Percentiles rank a stretch among this genome's conserved stretches.
These are phyloP conservation scores for Perccottus glenii DNA, from an alignment of 2,113 vertebrate genomes.

Conservation along the genomic window DNA sequence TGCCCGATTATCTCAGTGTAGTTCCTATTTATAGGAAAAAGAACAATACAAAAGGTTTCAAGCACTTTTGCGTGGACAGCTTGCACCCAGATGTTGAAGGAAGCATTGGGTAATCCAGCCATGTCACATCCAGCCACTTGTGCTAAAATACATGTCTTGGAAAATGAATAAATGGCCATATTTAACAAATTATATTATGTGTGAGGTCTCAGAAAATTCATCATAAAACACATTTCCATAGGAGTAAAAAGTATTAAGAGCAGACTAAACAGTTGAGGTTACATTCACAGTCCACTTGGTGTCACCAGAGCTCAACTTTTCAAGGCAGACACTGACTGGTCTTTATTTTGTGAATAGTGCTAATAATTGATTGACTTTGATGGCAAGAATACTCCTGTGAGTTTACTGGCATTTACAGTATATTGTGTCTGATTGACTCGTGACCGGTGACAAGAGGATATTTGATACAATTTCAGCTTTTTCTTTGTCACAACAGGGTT, in stretches of 20 bases:
- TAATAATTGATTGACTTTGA: not conserved
- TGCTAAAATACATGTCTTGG: slow-evolving; percentile 22
- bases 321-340: not conserved
- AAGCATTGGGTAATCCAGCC: slow-evolving; percentile 36
- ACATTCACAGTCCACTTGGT: slow-evolving; percentile 53
- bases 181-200: not conserved
- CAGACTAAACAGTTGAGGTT: slow-evolving; percentile 1
- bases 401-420: too few species aligned
- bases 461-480: slow-evolving; percentile 12
- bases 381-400: too few species aligned
- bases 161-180: slow-evolving; percentile 39
- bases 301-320: slow-evolving; percentile 44
- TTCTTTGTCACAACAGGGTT: slow-evolving; percentile 13
- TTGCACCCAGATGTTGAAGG: slow-evolving; percentile 64
- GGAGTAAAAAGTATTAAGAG: not conserved
- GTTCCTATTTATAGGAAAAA: not conserved
- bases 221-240: slow-evolving; percentile 13
- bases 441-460: slow-evolving; percentile 11
- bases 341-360: not conserved
- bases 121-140: slow-evolving; percentile 18
- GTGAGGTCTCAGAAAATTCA: slow-evolving; percentile 23
- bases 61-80: slow-evolving; percentile 39
- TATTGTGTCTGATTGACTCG: too few species aligned
- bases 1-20: too few species aligned
- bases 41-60: slow-evolving; percentile 21